These are phyloP conservation scores for Schizothorax lantsangensis DNA, from an alignment of 2,797 vertebrate species.

Conservation along the genomic window DNA sequence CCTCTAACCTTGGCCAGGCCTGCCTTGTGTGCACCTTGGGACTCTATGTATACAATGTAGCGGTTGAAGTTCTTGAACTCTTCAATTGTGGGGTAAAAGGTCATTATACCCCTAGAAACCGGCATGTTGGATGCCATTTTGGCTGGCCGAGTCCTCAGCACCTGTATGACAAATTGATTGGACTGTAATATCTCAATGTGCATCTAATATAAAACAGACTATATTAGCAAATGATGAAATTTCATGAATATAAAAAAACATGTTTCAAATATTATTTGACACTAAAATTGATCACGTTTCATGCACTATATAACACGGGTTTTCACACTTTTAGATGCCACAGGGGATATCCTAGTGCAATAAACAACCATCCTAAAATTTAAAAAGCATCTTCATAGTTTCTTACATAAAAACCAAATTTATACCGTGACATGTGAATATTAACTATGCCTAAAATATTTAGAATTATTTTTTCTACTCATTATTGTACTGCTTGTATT, in stretches of 20 bases:
- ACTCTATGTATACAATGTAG: conserved; percentile 94
- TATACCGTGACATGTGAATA: neutral
- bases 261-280: neutral
- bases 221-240: neutral
- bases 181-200: conserved; percentile 2
- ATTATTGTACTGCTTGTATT: neutral
- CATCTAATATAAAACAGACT: neutral
- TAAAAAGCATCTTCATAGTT: neutral
- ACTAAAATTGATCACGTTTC: too few relatives aligned
- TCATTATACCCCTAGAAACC: conserved; percentile 89
- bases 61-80: conserved; percentile 92
- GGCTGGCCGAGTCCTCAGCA: conserved; percentile 11
- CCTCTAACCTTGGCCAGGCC: conserved; percentile 90
- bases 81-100: conserved; percentile 89
- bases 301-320: neutral
- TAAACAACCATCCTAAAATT: neutral
- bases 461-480: neutral
- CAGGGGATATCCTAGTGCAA: neutral
- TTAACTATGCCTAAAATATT: neutral
- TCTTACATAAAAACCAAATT: neutral
- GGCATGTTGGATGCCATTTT: conserved; percentile 86
- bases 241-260: neutral
- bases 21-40: conserved; percentile 92
- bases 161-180: conserved; percentile 15
- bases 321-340: neutral